phyloP scores from a whole-genome alignment of 2,113 vertebrate species.

The Menidia beryllina region DNA sequence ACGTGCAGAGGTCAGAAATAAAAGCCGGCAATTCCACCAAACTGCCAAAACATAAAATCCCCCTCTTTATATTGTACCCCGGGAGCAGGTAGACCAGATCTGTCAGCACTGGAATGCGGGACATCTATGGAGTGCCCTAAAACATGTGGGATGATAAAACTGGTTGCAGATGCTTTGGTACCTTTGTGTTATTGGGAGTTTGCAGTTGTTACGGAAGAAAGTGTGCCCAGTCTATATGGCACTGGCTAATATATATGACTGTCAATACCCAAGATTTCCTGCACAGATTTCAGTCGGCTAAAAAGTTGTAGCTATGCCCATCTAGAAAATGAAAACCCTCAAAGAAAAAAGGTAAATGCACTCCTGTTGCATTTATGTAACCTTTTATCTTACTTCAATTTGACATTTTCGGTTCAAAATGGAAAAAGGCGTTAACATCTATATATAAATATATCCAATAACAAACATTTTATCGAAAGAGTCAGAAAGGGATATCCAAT shows the following conservation, averaged over 20 bases:
- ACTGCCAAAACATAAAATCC: background rate
- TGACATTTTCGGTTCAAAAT: background rate
- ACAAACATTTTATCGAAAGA: background rate
- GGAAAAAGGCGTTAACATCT: background rate
- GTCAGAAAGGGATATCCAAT: background rate
- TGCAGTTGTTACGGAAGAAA: background rate
- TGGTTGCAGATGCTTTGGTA: too few species aligned
- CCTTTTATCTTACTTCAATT: background rate
- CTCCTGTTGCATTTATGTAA: too few species aligned
- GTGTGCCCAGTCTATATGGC: background rate
- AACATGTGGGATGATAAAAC: too few species aligned
- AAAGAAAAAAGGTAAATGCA: too few species aligned
- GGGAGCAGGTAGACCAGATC: background rate
- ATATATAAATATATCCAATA: background rate
- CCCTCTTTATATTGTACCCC: background rate
- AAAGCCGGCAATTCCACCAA: background rate
- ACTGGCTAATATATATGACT: background rate
- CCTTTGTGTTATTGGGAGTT: too few species aligned
- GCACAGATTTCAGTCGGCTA: too few species aligned
- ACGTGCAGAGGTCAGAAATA: slow-evolving; percentile 52
- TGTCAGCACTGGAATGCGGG: background rate
- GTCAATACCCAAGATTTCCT: background rate
- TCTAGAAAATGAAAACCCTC: too few species aligned
- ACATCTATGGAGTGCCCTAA: background rate
- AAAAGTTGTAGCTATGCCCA: too few species aligned